Evolutionary conservation across 2,797 vertebrate genomes (phyloP).

Genomic region (Harpia harpyja): DNA sequence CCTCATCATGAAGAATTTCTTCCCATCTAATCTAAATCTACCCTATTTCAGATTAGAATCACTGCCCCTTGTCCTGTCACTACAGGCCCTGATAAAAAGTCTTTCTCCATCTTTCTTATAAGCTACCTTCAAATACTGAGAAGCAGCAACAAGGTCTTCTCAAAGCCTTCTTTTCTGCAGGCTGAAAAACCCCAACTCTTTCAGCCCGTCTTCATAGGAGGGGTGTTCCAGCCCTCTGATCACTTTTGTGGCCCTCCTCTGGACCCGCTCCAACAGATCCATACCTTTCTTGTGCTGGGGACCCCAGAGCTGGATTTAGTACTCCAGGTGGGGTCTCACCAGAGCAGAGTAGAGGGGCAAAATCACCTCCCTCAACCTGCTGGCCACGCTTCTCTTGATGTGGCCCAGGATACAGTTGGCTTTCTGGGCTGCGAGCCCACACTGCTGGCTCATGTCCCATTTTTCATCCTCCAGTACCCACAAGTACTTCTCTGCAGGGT

Average conservation of each 20-base stretch:
- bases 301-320: not conserved
- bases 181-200: not conserved
- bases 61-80: not conserved
- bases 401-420: not conserved
- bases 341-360: not conserved
- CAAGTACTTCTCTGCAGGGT: not conserved
- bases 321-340: not conserved
- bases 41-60: not conserved
- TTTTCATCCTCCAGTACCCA: not conserved
- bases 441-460: not conserved
- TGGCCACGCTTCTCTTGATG: not conserved
- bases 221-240: not conserved
- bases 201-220: not conserved
- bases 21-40: not conserved
- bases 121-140: not conserved
- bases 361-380: not conserved
- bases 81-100: not conserved
- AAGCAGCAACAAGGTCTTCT: not conserved
- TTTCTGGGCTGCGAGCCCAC: not conserved
- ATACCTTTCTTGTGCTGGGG: not conserved
- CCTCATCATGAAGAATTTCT: not conserved
- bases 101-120: not conserved
- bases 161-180: not conserved
- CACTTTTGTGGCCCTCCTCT: not conserved
- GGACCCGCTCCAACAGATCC: accelerated